Base-by-base conservation (phyloP, 2,797 vertebrate species). In the Ciconia nigra region DNA sequence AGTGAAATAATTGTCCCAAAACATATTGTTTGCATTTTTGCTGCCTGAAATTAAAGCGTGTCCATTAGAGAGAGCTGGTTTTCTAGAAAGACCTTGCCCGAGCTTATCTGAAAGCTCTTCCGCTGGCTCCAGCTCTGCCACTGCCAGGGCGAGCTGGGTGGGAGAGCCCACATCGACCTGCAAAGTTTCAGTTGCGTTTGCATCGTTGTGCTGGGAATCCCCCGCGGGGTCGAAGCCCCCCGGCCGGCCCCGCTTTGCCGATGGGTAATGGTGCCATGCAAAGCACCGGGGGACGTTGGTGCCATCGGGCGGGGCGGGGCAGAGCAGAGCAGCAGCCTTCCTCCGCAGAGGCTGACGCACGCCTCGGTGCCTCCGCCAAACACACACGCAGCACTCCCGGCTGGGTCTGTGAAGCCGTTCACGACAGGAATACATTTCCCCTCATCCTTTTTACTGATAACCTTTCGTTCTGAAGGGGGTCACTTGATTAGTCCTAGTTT, bases 1-100 rank as follows among this genome's bases (percentile, higher is more conserved):
- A 93, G 95, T 77, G 87, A 89, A 96, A 92, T 98, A 95, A 96
- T 97, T 89, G 82, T 85, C 93, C 89, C 65, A 25, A 37, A 87
- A 71, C 78, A 71, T 11, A 73, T n/a, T 89, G 90, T 91, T 95
- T 84, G 9, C 35, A n/a, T 62, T 93, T 93, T 76, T 73, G 77
- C 91, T 93, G 91, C 91, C 95, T 80, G 88, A 28, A 47, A 52
- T 51, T 19, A 26, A 33, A 69, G 85, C 0, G 0, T 57, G 15
- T 90, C 72, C 94, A 26, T 93, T 74, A 76, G 93, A 93, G 82
- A 90, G 94, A 76, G 90, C 47, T 78, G 83, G 10, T 37, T 95
- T 91, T 89, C 86, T 85, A 91, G 95, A 83, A 94, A 76, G 92
- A 86, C 90, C 83, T 91, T 52, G 20, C 41, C 92, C 26, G 51